Conservation (phyloP, 2,888 invertebrate species). For the Cephonodes hylas region DNA sequence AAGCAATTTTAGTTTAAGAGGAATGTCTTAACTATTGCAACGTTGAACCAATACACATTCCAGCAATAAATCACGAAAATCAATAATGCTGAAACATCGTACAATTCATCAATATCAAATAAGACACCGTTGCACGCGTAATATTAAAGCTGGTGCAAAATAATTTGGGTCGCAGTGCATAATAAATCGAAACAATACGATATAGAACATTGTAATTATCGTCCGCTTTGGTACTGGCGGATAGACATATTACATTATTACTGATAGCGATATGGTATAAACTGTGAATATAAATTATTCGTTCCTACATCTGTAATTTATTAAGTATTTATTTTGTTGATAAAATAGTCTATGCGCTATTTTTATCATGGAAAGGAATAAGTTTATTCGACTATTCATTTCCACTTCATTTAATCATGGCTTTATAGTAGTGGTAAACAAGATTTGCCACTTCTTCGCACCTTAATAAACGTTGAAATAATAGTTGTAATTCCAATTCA, state of each 20-base stretch:
- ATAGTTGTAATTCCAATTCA: too few relatives aligned
- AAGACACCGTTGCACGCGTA: background rate
- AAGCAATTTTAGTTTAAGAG: background rate
- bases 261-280: background rate
- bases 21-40: background rate
- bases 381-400: too few relatives aligned
- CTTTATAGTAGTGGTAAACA: too few relatives aligned
- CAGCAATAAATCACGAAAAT: background rate
- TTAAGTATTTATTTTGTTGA: too few relatives aligned
- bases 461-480: too few relatives aligned
- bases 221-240: background rate
- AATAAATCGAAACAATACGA: constrained; percentile 33
- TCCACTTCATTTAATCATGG: too few relatives aligned
- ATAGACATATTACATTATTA: background rate
- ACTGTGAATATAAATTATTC: background rate
- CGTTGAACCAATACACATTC: background rate
- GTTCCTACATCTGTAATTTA: too few relatives aligned
- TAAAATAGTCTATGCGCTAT: background rate
- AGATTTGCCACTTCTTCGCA: too few relatives aligned
- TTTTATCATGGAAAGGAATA: too few relatives aligned
- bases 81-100: background rate
- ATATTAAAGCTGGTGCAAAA: constrained; percentile 30
- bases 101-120: background rate
- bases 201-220: constrained; percentile 20
- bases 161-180: constrained; percentile 43